These are phyloP conservation scores for Chiloscyllium punctatum DNA, from an alignment of 2,797 vertebrate genomes.

Conservation along the genomic window DNA sequence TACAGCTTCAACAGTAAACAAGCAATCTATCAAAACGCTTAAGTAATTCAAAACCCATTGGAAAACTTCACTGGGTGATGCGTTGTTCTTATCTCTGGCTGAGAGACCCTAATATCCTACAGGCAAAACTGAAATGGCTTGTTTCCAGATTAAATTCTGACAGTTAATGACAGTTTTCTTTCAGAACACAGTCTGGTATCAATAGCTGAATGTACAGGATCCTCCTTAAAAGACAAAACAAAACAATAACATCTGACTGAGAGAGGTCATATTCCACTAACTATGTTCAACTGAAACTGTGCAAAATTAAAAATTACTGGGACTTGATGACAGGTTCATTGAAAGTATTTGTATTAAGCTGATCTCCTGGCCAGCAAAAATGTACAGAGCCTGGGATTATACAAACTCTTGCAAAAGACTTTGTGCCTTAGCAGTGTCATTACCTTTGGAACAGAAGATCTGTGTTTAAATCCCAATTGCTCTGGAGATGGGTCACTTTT, in stretches of 20 bases:
- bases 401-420: too few relatives aligned
- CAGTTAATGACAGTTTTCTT: not conserved
- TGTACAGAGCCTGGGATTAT: not conserved
- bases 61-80: not conserved
- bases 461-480: too few relatives aligned
- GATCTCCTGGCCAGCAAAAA: not conserved
- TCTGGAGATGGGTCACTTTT: too few relatives aligned
- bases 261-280: not conserved
- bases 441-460: too few relatives aligned
- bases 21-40: not conserved
- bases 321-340: not conserved
- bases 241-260: not conserved
- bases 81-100: not conserved
- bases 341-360: not conserved
- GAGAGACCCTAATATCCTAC: not conserved
- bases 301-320: not conserved
- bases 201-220: not conserved
- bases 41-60: not conserved
- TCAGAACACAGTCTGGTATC: not conserved
- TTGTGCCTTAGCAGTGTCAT: too few relatives aligned
- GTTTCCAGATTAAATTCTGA: not conserved
- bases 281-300: not conserved
- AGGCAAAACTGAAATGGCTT: not conserved
- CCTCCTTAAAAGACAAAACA: not conserved
- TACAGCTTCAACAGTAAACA: not conserved